These are phyloP conservation scores for Xerus rutilus DNA, from an alignment of 2,797 vertebrate species.

Conservation along the genomic window DNA sequence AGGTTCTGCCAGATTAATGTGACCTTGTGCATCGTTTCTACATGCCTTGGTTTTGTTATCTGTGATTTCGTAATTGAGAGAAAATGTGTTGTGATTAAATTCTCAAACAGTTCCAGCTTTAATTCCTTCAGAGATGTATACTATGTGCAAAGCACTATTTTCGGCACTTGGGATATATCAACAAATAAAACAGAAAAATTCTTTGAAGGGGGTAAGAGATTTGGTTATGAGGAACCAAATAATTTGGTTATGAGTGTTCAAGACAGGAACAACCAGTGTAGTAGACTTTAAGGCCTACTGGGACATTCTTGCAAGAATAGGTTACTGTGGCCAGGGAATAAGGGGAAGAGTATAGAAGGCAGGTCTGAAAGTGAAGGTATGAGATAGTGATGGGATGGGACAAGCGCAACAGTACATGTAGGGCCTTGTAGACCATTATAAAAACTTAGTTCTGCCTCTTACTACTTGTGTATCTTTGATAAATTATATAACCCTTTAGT, in stretches of 20 bases:
- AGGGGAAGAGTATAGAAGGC: not conserved
- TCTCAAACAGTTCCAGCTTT: not conserved
- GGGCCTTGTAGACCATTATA: not conserved
- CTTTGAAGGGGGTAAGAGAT: not conserved
- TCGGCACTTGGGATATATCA: not conserved
- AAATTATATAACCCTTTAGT: not conserved
- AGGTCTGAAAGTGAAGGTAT: not conserved
- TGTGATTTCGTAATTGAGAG: not conserved
- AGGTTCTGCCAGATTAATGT: not conserved
- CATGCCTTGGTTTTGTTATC: not conserved
- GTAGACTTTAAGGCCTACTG: not conserved
- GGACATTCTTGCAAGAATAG: not conserved
- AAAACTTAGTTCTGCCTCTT: not conserved
- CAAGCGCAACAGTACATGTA: not conserved
- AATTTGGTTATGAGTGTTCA: too few species aligned
- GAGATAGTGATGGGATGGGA: too few species aligned
- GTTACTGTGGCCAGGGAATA: not conserved
- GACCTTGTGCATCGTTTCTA: not conserved
- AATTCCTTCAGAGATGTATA: not conserved
- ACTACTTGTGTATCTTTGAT: not conserved
- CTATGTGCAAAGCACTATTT: not conserved
- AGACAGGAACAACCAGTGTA: not conserved
- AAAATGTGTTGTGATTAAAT: not conserved
- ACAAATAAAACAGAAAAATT: constrained; percentile 11
- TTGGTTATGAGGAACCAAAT: too few species aligned